Evolutionary conservation across 2,113 vertebrate species (phyloP), one percentile per base, ranked within the genome.

Genomic region (Calidris pygmaea): DNA sequence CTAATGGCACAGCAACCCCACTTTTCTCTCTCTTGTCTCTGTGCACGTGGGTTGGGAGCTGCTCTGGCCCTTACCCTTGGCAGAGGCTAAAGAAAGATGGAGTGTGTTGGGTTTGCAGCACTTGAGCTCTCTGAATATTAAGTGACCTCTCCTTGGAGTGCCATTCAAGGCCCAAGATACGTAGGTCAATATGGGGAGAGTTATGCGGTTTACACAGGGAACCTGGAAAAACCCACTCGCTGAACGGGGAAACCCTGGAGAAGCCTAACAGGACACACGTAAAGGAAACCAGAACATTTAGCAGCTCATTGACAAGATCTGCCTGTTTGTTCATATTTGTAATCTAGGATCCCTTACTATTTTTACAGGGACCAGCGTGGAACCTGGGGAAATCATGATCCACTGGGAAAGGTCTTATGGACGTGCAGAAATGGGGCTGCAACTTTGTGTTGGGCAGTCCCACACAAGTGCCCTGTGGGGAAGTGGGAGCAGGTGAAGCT

Each of bases 21-120:
- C 55, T 72, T 66, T 50, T 43, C 23, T 47, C 37, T 45, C 27
- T 50, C 23, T 16, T n/a, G 37, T 37, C 7, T 53, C 22, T 3
- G 7, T 32, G 21, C 35, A 29, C 2, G 2, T 3, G 56, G 26
- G 10, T 32, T 59, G 19, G 0, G 1, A 19, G 9, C 1, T 73
- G 24, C 30, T 45, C 47, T 50, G 29, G 43, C 53, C 37, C n/a
- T 45, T 35, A 14, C 10, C 32, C 30, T 30, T 53, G 56, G 21
- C 3, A 4, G 55, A 72, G 13, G 22, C 41, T 67, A 58, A 56
- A 55, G 30, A 11, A 39, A 29, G 29, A 50, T 21, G 10, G 23
- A 39, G 22, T 3, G 5, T 55, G 22, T 50, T 52, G 35, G 23
- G 11, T 75, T 63, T 70, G 47, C 52, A 72, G 62, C 37, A 30